Evolutionary conservation across 2,888 invertebrate species (phyloP), one percentile per base, ranked within the genome.

Genomic region (Pyrrhosoma nymphula): DNA sequence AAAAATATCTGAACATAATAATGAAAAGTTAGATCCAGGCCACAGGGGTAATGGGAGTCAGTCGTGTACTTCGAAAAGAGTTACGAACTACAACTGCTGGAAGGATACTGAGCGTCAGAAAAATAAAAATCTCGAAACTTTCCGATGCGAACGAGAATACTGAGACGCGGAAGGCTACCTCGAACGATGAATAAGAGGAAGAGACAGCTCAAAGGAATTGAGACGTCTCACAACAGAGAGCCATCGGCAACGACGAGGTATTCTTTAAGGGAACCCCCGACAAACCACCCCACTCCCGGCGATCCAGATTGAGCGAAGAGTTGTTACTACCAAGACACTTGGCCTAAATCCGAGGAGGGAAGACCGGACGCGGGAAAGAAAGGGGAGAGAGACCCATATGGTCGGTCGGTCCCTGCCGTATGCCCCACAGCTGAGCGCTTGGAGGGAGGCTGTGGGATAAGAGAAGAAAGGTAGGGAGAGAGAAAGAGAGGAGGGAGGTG

Each of bases 371-470:
- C 69, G 23, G 23, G 23, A 69, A 60, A 20, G 60, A 60, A 1
- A 60, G 20, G 60, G 60, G 60, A 60, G 60, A 60, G 14, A 14
- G 82, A 82, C 30, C 82, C 82, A 82, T 82, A 82, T 82, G 82
- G 30, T 82, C 30, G 69, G 23, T 26, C 69, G 60, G 60, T 60
- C 60, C 69, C 10, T 35, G 35, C 82, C 35, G 30, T 82, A 82
- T 82, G 30, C 82, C 82, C 82, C 82, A 26, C 82, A 82, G 82
- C 82, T 82, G 82, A 82, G 82, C n/a, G 82, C 82, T 35, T 35
- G 35, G 82, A 82, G 35, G 26, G 82, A 30, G 16, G 82, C 82
- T 16, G 82, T 6, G 82, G 82, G 82, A 82, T 35, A 35, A 82
- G 82, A 26, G 75, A 82, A 30, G 75, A 82, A 82, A 30, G 18